Evolutionary conservation across 2,888 invertebrate genomes (phyloP), one percentile per base, ranked within the genome.

Genomic region (Nomada flava): DNA sequence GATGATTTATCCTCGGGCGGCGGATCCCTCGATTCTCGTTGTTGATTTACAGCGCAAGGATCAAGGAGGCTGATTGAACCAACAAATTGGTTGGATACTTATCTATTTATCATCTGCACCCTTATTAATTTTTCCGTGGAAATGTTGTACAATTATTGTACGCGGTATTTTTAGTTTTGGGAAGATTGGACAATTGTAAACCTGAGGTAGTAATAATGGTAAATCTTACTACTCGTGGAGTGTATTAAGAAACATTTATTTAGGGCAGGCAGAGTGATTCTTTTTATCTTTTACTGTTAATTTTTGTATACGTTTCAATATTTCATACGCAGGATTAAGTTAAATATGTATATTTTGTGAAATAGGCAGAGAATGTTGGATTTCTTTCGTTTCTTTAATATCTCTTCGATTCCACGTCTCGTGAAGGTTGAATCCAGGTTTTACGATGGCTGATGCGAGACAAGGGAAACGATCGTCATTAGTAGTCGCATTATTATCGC

Each of bases 401-500:
- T 9, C 0, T 9, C 44, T 18, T 50, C 44, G 64, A 36, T 55
- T 26, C n/a, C 13, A 5, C 44, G 29, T n/a, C 26, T 1, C 23
- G 9, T 13, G 20, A 13, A 57, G 44, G 36, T 20, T 20, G 52
- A 13, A 57, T 23, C 44, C 20, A 60, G 53, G 55, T 53, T 65
- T 75, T 36, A 42, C 70, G 23, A 70, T 44, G 64, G 57, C 53
- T 68, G 23, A 26, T 15, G 9, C 15, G 23, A 73, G 60, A 77
- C 76, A 69, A 75, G 71, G 74, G 70, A 18, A 52, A 59, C 64
- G 72, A 67, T 62, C 73, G 74, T 84, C 84, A 82, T 87, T 87
- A 87, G 86, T 82, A 84, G 79, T 88, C 81, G 62, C 78, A 80
- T 82, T 83, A 85, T 83, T 79, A 80, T 86, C 84, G 72, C 76